Percentiles rank a stretch among this genome's conserved stretches.
Evolutionary conservation across 2,888 invertebrate species (phyloP).

Genomic region (Drosophila robusta): DNA sequence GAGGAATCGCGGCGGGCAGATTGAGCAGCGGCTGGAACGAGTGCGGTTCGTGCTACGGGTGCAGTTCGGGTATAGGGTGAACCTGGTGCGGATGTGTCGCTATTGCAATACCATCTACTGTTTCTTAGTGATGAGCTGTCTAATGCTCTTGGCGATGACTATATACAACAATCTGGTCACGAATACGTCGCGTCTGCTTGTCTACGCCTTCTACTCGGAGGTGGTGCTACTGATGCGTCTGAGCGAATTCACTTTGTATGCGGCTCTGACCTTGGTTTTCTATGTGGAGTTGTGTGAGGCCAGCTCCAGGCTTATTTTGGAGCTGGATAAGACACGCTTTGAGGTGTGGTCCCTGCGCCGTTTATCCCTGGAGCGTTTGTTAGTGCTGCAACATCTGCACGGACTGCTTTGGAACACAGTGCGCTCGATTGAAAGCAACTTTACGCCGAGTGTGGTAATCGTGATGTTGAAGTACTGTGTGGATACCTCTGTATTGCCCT

Average conservation of each 20-base stretch:
- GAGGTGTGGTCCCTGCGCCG: slow-evolving; percentile 34
- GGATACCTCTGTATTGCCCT: slow-evolving; percentile 66
- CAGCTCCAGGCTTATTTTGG: slow-evolving; percentile 17
- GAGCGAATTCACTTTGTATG: slow-evolving; percentile 65
- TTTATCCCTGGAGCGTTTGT: slow-evolving; percentile 36
- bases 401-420: slow-evolving; percentile 57
- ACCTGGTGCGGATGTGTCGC: slow-evolving; percentile 29
- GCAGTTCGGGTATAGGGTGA: slow-evolving; percentile 43
- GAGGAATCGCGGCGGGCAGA: slow-evolving; percentile 40
- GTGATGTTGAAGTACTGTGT: slow-evolving; percentile 64
- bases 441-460: slow-evolving; percentile 58
- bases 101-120: slow-evolving; percentile 41
- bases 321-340: slow-evolving; percentile 47
- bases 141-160: not conserved
- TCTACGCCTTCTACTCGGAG: slow-evolving; percentile 67
- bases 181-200: slow-evolving; percentile 10
- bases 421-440: slow-evolving; percentile 65
- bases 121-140: not conserved
- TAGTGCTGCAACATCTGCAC: slow-evolving; percentile 64
- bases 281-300: slow-evolving; percentile 52
- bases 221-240: slow-evolving; percentile 60
- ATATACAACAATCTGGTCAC: slow-evolving; percentile 5
- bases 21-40: slow-evolving; percentile 47
- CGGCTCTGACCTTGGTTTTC: slow-evolving; percentile 41
- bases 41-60: slow-evolving; percentile 34